Base-by-base conservation (phyloP, 53 echinoderm and acorn worm genomes). In the Paracentrotus lividus region DNA sequence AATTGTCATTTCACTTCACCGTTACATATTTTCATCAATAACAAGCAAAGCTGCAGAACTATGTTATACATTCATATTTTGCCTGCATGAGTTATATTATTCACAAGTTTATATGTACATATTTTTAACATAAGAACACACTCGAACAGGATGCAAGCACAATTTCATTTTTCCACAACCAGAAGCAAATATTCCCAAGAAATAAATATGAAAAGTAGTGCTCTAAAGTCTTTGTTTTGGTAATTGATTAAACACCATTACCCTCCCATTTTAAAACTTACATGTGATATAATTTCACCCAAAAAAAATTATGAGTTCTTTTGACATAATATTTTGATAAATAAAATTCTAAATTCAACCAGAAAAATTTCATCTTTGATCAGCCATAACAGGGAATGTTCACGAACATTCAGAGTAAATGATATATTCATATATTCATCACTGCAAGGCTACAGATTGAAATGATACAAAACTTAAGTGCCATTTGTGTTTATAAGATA, bases 1-100 rank as follows among this genome's bases (percentile, higher is more conserved):
- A 51, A 49, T 49, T 21, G 21, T 85, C 52, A 49, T 51, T 85
- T 55, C 86, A 86, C 86, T 86, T 86, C 86, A 85, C 85, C 53
- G 18, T 32, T 54, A 86, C 86, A 86, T 86, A 86, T 52, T 55
- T 86, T 56, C 34, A 56, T 54, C 43, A 54, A 13, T 56, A 38
- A 86, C 81, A 72, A 72, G 72, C 72, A 86, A 86, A 86, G 86
- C 55, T 54, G 86, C 86, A 55, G 56, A 56, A 53, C 53, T 34
- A 56, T 86, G 86, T 32, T 56, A 86, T 56, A 86, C 86, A 53
- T 86, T 23, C 86, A 86, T 38, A 34, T 86, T 86, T 86, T 86
- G 86, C 56, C 86, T 56, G 57, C 21, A 54, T 57, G 40, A 86
- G 54, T 85, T 85, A 85, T 86, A 86, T 56, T 86, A 78, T 78